Conservation (phyloP, 2,797 vertebrate genomes). For the Rhynchonycteris naso region DNA sequence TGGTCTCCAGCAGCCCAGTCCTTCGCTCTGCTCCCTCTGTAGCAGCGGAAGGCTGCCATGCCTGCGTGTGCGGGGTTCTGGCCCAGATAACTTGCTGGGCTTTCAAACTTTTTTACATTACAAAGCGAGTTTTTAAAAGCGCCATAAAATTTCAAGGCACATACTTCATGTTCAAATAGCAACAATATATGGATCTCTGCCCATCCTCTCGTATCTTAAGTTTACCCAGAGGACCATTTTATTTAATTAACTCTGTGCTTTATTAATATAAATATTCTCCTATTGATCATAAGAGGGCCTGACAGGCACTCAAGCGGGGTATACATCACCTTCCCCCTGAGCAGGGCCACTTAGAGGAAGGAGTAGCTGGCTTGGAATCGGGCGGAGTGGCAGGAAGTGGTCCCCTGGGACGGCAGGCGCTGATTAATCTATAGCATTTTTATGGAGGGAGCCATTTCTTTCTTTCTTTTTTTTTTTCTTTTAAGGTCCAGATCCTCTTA, state of each 20-base stretch:
- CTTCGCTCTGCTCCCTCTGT: no score
- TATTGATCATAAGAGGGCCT: constrained; percentile 95
- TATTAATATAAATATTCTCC: constrained; percentile 99
- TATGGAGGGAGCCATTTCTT: constrained; percentile 83
- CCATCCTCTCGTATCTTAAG: constrained; percentile 90
- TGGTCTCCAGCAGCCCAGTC: not conserved
- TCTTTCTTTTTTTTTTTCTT: constrained; percentile 30
- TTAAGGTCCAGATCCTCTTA: constrained; percentile 76
- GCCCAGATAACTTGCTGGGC: constrained; percentile 3
- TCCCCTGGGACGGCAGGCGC: constrained; percentile 90
- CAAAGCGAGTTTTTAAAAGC: constrained; percentile 79
- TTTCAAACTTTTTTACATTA: constrained; percentile 73
- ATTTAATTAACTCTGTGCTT: constrained; percentile 97
- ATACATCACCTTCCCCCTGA: constrained; percentile 89
- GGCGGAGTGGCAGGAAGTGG: constrained; percentile 93
- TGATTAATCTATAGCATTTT: constrained; percentile 89
- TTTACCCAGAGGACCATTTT: constrained; percentile 91
- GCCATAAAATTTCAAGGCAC: constrained; percentile 87
- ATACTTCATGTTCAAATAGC: constrained; percentile 87
- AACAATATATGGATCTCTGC: constrained; percentile 87
- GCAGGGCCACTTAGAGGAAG: constrained; percentile 86
- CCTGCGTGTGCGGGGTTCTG: not conserved
- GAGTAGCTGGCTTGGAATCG: constrained; percentile 92
- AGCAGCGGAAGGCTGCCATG: not conserved
- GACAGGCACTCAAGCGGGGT: constrained; percentile 89